These are phyloP conservation scores for Dascillus cervinus DNA, from an alignment of 2,888 invertebrate species.

Conservation along the genomic window DNA sequence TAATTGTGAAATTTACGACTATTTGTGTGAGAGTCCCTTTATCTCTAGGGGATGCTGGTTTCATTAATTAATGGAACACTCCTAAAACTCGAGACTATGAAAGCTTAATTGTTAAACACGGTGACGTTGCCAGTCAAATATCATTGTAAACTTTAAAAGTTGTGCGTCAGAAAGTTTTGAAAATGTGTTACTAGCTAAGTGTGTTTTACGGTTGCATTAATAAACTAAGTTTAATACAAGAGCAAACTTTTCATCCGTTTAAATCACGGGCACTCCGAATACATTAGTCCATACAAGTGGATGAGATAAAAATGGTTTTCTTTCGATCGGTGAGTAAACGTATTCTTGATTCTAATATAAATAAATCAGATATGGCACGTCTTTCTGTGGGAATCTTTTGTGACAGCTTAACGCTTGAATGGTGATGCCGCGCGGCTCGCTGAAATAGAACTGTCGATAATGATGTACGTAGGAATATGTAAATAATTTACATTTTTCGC, in stretches of 20 bases:
- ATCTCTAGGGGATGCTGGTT: constrained; percentile 17
- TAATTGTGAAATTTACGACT: no score
- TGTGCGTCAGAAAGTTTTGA: constrained; percentile 14
- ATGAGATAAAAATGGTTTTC: no score
- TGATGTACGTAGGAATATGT: constrained; percentile 6
- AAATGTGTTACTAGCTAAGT: constrained; percentile 17
- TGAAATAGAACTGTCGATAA: constrained; percentile 16
- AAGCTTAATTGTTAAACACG: constrained; percentile 32
- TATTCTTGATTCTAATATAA: constrained; percentile 15
- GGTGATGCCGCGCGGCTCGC: constrained; percentile 16
- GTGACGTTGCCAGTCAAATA: constrained; percentile 30
- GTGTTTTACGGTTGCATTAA: constrained; percentile 21
- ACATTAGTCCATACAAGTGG: no score
- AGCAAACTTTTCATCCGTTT: no score
- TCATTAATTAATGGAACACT: constrained; percentile 23
- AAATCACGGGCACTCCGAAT: no score
- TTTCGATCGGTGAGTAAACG: no score
- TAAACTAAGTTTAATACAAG: no score
- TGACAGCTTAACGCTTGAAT: constrained; percentile 17
- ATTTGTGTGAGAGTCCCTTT: constrained; percentile 11
- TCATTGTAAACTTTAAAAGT: constrained; percentile 30
- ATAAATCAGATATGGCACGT: constrained; percentile 19
- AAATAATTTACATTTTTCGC: constrained; percentile 4
- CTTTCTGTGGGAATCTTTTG: constrained; percentile 16
- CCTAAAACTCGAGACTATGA: constrained; percentile 12